Base-by-base conservation (phyloP, 2,888 invertebrate genomes). In the Stenchaetothrips biformis region DNA sequence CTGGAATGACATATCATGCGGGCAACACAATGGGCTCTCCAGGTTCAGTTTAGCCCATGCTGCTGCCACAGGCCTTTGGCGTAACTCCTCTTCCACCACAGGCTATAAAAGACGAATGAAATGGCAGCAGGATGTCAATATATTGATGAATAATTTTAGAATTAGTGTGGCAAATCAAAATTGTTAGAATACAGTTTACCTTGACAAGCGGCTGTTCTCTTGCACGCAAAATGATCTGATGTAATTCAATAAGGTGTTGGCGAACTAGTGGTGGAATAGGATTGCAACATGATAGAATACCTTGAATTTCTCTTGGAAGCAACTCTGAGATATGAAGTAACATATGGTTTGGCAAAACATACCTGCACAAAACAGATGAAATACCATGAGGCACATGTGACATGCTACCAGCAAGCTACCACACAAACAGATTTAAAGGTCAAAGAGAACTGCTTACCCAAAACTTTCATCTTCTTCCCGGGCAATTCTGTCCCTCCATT, bases 311-410 rank as follows among this genome's bases (percentile, higher is more conserved):
- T 80, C 95, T 90, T 0, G 98, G 98, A 81, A 98, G 86, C 27
- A 90, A 89, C 87, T 98, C 96, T 0, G 96, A 92, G 81, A 99
- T 94, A 85, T 95, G 92, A 80, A 98, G 86, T 87, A 99, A 86
- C 97, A 98, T 97, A 87, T 98, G 97, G 87, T 97, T 97, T 0
- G 99, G 98, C 81, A 99, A 88, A 78, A 99, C 94, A 87, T 95
- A 99, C 59, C 94, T 93, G 85, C 27, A 86, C 86, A 81, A 82
- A 83, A 83, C 53, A 59, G 21, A 37, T 13, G 21, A 13, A 16
- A 21, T 74, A 49, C 48, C 21, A 37, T 37, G 37, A 37, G 37
- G 37, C 1, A 37, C 37, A 37, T 37, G 37, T 37, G 37, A 37
- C 18, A 49, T 18, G n/a, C 9, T 4, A 79, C 16, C 27, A 16